Percentiles rank a stretch among this genome's conserved stretches.
phyloP scores from a whole-genome alignment of 2,888 invertebrate species.

The Drosophila sordidula region DNA sequence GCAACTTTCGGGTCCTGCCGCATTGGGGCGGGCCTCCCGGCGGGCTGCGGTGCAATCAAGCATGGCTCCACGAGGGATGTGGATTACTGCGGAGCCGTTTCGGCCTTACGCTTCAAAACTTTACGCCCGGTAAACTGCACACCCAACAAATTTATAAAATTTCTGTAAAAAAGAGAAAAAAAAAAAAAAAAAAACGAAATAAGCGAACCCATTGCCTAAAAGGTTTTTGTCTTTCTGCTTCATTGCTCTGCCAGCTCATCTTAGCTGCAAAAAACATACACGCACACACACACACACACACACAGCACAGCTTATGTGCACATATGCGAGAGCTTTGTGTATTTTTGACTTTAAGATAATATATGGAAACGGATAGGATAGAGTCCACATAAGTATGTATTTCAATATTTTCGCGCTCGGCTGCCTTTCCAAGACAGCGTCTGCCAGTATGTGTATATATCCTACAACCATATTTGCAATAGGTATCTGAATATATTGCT shows the following conservation, averaged over 20 bases:
- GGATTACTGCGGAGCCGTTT: conserved; percentile 63
- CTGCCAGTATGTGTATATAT: conserved; percentile 16
- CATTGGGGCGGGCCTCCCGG: background rate
- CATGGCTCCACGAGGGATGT: conserved; percentile 65
- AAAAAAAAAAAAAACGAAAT: conserved; percentile 4
- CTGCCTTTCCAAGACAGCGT: conserved; percentile 27
- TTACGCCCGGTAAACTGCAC: conserved; percentile 60
- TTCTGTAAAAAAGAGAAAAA: conserved; percentile 29
- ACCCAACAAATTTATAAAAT: conserved; percentile 58
- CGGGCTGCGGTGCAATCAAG: conserved; percentile 59
- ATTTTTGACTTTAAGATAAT: conserved; percentile 57
- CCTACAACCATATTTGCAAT: conserved; percentile 6
- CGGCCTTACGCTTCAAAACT: conserved; percentile 68
- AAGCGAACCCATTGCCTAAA: conserved; percentile 57
- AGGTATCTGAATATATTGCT: background rate
- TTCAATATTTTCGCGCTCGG: conserved; percentile 58
- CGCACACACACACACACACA: conserved; percentile 9
- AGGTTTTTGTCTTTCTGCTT: conserved; percentile 67
- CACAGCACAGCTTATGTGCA: background rate
- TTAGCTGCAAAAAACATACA: conserved; percentile 36
- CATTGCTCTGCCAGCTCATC: conserved; percentile 61
- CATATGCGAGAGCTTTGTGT: conserved; percentile 25
- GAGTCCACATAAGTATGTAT: conserved; percentile 38
- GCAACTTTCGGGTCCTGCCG: conserved; percentile 30
- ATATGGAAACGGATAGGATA: conserved; percentile 38